A percentile compares a stretch with the other conserved stretches of the same genome.
phyloP scores from a whole-genome alignment of 37 sponge, comb jelly and placozoan genomes.

The Dysidea cf. avara region DNA sequence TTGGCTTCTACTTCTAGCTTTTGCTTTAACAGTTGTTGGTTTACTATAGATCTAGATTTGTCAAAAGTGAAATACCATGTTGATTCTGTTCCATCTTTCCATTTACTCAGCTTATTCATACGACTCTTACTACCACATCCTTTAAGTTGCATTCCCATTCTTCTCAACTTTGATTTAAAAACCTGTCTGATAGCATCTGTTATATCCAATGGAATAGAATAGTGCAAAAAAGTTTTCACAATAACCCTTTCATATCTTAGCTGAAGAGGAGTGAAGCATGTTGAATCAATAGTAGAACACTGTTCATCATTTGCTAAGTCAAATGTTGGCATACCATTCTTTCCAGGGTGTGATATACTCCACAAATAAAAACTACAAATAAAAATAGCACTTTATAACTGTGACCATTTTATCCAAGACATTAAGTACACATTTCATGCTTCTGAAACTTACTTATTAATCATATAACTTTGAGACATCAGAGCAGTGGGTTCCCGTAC shows the following conservation, averaged over 20 bases:
- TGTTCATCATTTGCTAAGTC: not conserved
- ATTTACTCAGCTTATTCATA: not conserved
- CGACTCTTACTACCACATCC: not conserved
- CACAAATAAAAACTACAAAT: not conserved
- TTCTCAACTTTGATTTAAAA: slow-evolving; percentile 12
- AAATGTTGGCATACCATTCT: not conserved
- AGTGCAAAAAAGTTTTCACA: slow-evolving; percentile 11
- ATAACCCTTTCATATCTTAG: not conserved
- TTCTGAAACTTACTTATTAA: too few species aligned
- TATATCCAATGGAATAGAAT: slow-evolving; percentile 6
- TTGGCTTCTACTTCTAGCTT: not conserved
- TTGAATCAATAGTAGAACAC: not conserved
- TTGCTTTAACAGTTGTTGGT: not conserved
- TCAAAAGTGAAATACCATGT: not conserved
- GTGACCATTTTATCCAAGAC: too few species aligned
- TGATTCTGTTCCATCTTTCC: not conserved
- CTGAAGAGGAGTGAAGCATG: not conserved
- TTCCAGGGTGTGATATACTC: slow-evolving; percentile 2
- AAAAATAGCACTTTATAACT: too few species aligned
- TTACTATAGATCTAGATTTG: not conserved
- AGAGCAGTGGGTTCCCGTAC: not conserved
- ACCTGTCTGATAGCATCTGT: not conserved
- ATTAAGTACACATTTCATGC: not conserved
- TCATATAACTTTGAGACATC: too few species aligned
- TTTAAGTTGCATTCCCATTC: slow-evolving; percentile 8